Evolutionary conservation across 2,888 invertebrate species (phyloP).

Genomic region (Drosophila peninsularis): DNA sequence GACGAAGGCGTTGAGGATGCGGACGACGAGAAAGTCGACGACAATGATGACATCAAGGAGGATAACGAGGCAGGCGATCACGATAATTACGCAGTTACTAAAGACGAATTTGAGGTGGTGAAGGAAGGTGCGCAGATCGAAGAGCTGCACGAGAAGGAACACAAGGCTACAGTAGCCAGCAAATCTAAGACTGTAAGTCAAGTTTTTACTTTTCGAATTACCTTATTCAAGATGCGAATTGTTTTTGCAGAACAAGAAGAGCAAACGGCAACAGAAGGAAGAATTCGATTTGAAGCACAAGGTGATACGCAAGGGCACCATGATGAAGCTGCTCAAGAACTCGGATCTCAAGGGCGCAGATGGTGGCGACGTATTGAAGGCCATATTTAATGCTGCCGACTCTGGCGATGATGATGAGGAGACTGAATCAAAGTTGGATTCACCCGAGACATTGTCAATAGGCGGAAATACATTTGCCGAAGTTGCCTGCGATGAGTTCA

Average conservation of each 20-base stretch:
- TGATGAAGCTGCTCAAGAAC: slow-evolving; percentile 83
- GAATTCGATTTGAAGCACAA: slow-evolving; percentile 49
- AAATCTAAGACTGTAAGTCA: slow-evolving; percentile 48
- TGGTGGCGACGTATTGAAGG: slow-evolving; percentile 82
- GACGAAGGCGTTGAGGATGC: slow-evolving; percentile 7
- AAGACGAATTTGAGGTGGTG: slow-evolving; percentile 1
- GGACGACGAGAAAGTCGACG: slow-evolving; percentile 15
- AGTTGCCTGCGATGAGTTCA: slow-evolving; percentile 51
- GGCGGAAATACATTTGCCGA: slow-evolving; percentile 23
- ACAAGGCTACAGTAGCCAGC: slow-evolving; percentile 15
- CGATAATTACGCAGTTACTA: slow-evolving; percentile 8
- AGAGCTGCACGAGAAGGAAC: slow-evolving; percentile 9
- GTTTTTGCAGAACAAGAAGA: slow-evolving; percentile 46
- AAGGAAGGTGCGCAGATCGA: neutral
- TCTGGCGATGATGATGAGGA: slow-evolving; percentile 61
- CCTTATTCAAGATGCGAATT: neutral
- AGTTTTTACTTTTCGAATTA: neutral
- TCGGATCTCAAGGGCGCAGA: slow-evolving; percentile 84
- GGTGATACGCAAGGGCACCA: slow-evolving; percentile 69
- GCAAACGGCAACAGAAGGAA: slow-evolving; percentile 35
- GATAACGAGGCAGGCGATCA: slow-evolving; percentile 22
- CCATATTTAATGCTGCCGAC: slow-evolving; percentile 82
- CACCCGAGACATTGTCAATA: neutral
- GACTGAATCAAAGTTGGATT: slow-evolving; percentile 4
- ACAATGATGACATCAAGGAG: slow-evolving; percentile 9